Percentiles rank a stretch among this genome's conserved stretches.
These are phyloP conservation scores for Candidula unifasciata DNA, from an alignment of 2,888 invertebrate genomes.

Conservation along the genomic window DNA sequence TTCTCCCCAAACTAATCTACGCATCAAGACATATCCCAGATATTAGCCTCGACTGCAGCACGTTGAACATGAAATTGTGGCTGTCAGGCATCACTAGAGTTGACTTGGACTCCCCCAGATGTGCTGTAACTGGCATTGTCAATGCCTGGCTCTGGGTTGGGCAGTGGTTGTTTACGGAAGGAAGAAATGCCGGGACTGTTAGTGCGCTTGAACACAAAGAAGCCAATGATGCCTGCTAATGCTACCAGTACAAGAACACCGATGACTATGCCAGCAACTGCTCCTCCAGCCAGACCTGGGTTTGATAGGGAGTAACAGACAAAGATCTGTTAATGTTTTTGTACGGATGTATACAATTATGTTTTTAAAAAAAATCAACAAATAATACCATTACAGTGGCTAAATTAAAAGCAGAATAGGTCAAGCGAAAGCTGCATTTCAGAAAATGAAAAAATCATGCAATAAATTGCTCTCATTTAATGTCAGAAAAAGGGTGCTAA, in stretches of 20 bases:
- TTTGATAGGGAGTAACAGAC: not conserved
- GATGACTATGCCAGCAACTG: slow-evolving; percentile 51
- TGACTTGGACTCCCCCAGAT: not conserved
- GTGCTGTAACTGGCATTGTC: slow-evolving; percentile 51
- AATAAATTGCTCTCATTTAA: no score
- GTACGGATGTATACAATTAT: no score
- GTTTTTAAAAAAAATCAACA: no score
- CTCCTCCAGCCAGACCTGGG: slow-evolving; percentile 41
- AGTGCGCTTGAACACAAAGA: slow-evolving; percentile 12
- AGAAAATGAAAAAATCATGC: no score
- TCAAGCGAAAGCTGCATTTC: no score
- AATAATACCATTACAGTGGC: no score
- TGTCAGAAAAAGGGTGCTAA: no score
- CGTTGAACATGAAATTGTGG: no score
- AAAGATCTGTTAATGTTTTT: not conserved
- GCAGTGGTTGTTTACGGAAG: not conserved
- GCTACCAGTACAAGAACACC: slow-evolving; percentile 42
- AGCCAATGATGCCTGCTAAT: slow-evolving; percentile 21
- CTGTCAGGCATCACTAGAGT: slow-evolving; percentile 28
- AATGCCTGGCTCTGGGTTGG: slow-evolving; percentile 19
- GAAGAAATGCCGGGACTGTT: not conserved
- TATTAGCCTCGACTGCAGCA: no score
- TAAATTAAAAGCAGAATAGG: no score
- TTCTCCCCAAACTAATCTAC: not conserved
- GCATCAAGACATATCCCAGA: no score